Conservation (phyloP, 1,140 invertebrate species). For the Pissodes strobi region DNA sequence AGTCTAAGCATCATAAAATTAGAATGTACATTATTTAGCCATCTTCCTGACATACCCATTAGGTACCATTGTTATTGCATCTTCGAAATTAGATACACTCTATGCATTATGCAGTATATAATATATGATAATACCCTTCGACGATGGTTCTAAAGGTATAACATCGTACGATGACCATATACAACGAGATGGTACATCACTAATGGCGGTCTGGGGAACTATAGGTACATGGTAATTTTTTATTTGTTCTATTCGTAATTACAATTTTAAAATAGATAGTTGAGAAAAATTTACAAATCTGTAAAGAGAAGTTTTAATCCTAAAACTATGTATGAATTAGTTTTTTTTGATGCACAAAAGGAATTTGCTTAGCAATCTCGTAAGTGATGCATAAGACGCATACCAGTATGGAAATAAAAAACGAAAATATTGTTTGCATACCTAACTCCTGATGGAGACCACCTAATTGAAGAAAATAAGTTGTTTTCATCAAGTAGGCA, state of each 20-base stretch:
- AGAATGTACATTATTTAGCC: slow-evolving; percentile 22
- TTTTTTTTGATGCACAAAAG: too few species aligned
- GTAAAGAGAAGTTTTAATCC: too few species aligned
- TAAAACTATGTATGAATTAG: too few species aligned
- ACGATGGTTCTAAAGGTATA: not conserved
- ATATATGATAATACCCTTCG: slow-evolving; percentile 15
- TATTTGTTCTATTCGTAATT: not conserved
- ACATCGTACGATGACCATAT: not conserved
- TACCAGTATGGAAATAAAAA: too few species aligned
- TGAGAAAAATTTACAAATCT: too few species aligned
- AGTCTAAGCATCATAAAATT: slow-evolving; percentile 1
- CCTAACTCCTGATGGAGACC: too few species aligned
- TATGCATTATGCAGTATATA: slow-evolving; percentile 11
- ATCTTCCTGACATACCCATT: slow-evolving; percentile 16
- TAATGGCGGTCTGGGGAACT: slow-evolving; percentile 2
- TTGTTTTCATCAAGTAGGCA: too few species aligned
- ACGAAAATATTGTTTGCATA: too few species aligned
- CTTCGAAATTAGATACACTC: slow-evolving; percentile 7
- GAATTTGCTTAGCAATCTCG: too few species aligned
- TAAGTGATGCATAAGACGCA: too few species aligned
- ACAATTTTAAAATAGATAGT: slow-evolving; percentile 4
- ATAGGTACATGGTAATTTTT: slow-evolving; percentile 2
- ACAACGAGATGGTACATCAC: not conserved
- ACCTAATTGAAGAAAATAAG: too few species aligned
- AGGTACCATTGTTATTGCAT: slow-evolving; percentile 7